Base-by-base conservation (phyloP, 2,888 invertebrate genomes). In the Leucoptera coffeella region DNA sequence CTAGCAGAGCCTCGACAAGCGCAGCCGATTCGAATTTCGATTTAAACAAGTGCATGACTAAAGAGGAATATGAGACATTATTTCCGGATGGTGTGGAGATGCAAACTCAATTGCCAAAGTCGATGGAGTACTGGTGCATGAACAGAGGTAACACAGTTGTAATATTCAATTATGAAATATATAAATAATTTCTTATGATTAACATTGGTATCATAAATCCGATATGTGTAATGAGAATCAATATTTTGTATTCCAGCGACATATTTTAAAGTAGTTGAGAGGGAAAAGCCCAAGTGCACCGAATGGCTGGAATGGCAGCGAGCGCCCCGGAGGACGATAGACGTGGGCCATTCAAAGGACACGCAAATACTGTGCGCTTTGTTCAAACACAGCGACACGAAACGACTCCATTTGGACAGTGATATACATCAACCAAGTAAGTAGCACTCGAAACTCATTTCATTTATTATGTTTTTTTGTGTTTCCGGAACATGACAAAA, bases 301-400 rank as follows among this genome's bases (percentile, higher is more conserved):
- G 58, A 50, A 12, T 60, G 65, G 55, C 37, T 73, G 22, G 71
- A 73, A 38, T 67, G 65, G 53, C 69, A 73, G 35, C 50, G 72
- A 35, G 58, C 42, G 12, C 38, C 60, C 25, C 75, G 75, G 33
- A 54, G 54, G 29, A 58, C 57, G 7, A 46, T 59, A 2, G 53
- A 53, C 28, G 40, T 75, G 11, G 49, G 50, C 2, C 73, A 74
- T 45, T 74, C 77, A 0, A 47, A 35, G 22, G 57, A 67, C 32
- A 49, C 62, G 2, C 50, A 65, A 35, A 49, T 69, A 23, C 43
- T 76, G 10, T 46, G 58, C 4, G 50, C 60, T 11, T 38, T 75
- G 12, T 42, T 77, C 12, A 59, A 73, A 33, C 61, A 54, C 28
- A 60, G 71, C 15, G 73, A 74, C 35, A 54, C 58, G 1, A 73